Conservation (phyloP, 2,797 vertebrate genomes). For the Pristis pectinata region DNA sequence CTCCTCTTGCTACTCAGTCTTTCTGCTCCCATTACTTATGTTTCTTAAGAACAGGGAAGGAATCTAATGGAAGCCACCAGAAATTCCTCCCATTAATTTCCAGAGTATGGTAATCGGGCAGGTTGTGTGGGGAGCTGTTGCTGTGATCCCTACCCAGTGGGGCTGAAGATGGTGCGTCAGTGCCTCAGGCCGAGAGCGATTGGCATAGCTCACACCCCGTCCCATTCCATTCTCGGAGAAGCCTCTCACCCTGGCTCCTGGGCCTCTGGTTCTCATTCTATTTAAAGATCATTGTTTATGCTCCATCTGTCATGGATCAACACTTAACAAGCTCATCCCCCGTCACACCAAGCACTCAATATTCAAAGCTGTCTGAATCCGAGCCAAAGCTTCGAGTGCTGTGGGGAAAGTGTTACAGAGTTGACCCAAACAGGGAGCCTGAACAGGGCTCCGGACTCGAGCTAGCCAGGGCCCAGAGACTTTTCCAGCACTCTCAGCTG, state of each 20-base stretch:
- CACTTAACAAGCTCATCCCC: background rate
- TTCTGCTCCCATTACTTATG: too few relatives aligned
- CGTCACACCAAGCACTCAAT: background rate
- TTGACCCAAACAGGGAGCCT: background rate
- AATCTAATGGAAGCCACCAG: too few relatives aligned
- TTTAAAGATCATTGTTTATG: slow-evolving; percentile 29
- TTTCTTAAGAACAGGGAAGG: too few relatives aligned
- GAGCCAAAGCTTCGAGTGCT: background rate
- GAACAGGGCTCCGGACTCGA: background rate
- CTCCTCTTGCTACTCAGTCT: too few relatives aligned
- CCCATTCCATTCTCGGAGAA: background rate
- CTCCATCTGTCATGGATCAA: slow-evolving; percentile 3
- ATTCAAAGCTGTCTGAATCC: background rate
- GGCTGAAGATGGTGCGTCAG: too few relatives aligned
- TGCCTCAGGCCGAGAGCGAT: background rate
- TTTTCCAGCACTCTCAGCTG: too few relatives aligned
- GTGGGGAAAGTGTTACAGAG: background rate
- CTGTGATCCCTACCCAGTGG: background rate
- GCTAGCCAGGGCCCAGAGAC: background rate
- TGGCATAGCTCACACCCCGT: background rate
- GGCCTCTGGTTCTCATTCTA: background rate
- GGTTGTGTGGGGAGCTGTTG: background rate
- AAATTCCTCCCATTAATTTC: background rate
- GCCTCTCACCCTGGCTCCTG: background rate
- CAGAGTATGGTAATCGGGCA: background rate